Conservation (phyloP, 2,113 vertebrate species). For the Myotis davidii region DNA sequence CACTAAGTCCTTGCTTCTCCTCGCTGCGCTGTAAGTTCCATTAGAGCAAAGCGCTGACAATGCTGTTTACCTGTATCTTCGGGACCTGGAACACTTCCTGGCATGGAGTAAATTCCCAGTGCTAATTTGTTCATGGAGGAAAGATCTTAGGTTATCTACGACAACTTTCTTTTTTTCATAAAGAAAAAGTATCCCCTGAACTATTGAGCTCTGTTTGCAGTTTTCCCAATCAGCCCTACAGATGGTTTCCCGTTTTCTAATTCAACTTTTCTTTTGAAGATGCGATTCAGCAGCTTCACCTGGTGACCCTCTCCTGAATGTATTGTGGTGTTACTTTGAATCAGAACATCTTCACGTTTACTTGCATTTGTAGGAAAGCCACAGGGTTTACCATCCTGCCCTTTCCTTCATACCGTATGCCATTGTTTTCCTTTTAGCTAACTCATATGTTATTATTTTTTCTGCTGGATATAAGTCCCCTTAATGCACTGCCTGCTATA, state of each 20-base stretch:
- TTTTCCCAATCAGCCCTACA: background rate
- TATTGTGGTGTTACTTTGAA: no score
- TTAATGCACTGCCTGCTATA: background rate
- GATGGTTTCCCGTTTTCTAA: background rate
- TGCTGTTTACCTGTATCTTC: background rate
- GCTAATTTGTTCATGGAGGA: background rate
- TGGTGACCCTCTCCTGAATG: background rate
- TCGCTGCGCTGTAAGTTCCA: background rate
- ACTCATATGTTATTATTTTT: background rate
- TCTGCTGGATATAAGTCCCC: background rate
- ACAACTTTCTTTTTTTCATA: background rate
- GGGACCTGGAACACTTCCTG: background rate
- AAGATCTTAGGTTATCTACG: background rate
- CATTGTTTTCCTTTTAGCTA: background rate
- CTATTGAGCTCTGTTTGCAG: background rate
- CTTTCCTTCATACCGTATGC: background rate
- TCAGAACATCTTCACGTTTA: background rate
- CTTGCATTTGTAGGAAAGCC: background rate
- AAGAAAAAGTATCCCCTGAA: background rate
- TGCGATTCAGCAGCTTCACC: background rate
- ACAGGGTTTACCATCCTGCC: rapidly evolving
- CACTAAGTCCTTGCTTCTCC: background rate
- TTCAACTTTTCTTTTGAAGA: background rate
- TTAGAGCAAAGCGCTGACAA: background rate
- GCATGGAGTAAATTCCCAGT: background rate